Evolutionary conservation across 35 echinoderm and acorn worm species (phyloP).

Genomic region (Amphiura filiformis): DNA sequence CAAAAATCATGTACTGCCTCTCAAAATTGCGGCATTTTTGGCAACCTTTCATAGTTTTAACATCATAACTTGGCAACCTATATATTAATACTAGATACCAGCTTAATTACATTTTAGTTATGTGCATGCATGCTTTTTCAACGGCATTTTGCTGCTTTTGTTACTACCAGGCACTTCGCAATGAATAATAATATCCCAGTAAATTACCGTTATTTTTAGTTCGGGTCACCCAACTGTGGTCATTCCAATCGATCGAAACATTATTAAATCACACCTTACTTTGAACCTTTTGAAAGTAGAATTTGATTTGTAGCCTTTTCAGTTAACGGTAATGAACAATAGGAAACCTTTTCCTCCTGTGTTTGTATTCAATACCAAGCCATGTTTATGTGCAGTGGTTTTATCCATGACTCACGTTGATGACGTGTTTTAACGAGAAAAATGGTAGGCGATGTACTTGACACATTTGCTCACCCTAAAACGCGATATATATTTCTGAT

Average conservation of each 20-base stretch:
- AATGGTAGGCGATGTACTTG: not conserved
- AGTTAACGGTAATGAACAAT: not conserved
- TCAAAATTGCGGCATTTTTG: too few relatives aligned
- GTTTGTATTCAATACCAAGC: not conserved
- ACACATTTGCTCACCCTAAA: not conserved
- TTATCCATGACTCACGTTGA: slow-evolving; percentile 1
- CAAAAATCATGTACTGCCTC: too few relatives aligned
- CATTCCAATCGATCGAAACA: slow-evolving; percentile 1
- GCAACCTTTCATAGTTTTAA: too few relatives aligned
- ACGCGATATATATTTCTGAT: not conserved
- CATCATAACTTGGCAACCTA: too few relatives aligned
- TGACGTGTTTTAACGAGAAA: slow-evolving; percentile 3
- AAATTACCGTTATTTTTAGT: not conserved
- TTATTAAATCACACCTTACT: not conserved
- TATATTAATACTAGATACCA: too few relatives aligned
- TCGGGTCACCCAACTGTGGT: not conserved
- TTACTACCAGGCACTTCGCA: too few relatives aligned
- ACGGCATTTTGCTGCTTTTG: too few relatives aligned
- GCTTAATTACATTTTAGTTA: too few relatives aligned
- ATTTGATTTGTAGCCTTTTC: not conserved
- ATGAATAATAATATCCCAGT: not conserved
- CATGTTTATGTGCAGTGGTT: not conserved
- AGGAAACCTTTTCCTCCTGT: slow-evolving; percentile 4
- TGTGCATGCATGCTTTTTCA: too few relatives aligned
- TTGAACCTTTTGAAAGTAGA: not conserved